These are phyloP conservation scores for Eulithis prunata DNA, from an alignment of 2,888 invertebrate species.

Conservation along the genomic window DNA sequence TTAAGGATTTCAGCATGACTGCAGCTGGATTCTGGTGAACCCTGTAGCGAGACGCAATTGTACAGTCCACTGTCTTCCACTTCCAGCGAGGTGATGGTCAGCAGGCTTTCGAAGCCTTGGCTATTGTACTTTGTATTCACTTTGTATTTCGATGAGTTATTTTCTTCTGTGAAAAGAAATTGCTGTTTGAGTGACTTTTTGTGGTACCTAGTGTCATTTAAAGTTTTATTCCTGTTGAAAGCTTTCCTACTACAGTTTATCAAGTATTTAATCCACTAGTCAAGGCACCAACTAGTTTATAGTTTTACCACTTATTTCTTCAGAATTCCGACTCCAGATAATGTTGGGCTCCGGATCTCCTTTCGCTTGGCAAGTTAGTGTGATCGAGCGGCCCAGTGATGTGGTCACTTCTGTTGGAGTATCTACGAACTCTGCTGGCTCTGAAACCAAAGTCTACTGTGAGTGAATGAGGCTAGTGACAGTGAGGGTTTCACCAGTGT, in stretches of 20 bases:
- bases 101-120: constrained; percentile 66
- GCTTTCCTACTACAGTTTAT: too few relatives aligned
- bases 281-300: not conserved
- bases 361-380: constrained; percentile 65
- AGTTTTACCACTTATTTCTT: constrained; percentile 56
- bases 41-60: constrained; percentile 61
- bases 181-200: not conserved
- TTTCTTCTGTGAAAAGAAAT: constrained; percentile 17
- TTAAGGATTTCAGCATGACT: constrained; percentile 47
- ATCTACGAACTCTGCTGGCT: constrained; percentile 63
- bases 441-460: constrained; percentile 42
- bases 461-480: too few relatives aligned
- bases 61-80: constrained; percentile 65
- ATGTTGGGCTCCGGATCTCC: constrained; percentile 71
- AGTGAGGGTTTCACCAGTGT: too few relatives aligned
- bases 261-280: too few relatives aligned
- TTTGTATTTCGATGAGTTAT: constrained; percentile 62
- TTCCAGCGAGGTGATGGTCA: constrained; percentile 63
- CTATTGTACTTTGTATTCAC: constrained; percentile 67
- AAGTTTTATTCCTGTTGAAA: too few relatives aligned
- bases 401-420: constrained; percentile 57
- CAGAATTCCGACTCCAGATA: constrained; percentile 60
- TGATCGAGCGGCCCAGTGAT: constrained; percentile 65
- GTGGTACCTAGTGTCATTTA: too few relatives aligned
- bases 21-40: constrained; percentile 53